phyloP scores from a whole-genome alignment of 2,113 vertebrate genomes.

The Scomber colias region DNA sequence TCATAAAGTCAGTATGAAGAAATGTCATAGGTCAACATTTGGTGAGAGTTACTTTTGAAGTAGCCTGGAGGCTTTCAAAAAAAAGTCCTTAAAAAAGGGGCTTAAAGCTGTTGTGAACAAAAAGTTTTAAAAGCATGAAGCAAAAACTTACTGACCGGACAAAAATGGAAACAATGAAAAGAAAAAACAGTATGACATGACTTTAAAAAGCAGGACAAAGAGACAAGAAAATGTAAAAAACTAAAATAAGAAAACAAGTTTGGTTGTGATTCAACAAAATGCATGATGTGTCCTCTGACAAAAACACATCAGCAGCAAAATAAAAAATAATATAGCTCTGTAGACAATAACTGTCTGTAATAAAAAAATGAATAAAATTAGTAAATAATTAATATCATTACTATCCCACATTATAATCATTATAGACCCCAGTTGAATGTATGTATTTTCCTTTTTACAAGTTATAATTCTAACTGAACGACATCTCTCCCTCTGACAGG shows the following conservation, averaged over 20 bases:
- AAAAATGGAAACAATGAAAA: conserved; percentile 8
- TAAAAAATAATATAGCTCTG: conserved; percentile 69
- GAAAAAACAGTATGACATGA: conserved; percentile 9
- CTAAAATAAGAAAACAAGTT: not conserved
- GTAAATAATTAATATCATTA: conserved; percentile 67
- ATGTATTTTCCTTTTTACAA: conserved; percentile 55
- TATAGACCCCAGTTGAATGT: conserved; percentile 55
- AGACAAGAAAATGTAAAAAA: conserved; percentile 33
- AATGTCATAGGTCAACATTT: not conserved
- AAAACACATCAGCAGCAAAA: conserved; percentile 42
- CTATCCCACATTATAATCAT: conserved; percentile 62
- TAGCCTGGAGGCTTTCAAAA: conserved; percentile 23
- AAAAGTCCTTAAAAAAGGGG: not conserved
- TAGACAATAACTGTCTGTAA: conserved; percentile 56
- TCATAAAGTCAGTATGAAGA: not conserved
- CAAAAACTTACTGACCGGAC: conserved; percentile 28
- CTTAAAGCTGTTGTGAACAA: not conserved
- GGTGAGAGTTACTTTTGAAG: not conserved
- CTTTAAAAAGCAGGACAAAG: conserved; percentile 33
- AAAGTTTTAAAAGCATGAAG: not conserved
- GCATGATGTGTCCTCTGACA: conserved; percentile 27
- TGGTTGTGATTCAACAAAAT: conserved; percentile 44
- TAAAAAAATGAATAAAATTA: conserved; percentile 69
- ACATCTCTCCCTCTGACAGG: conserved; percentile 76
- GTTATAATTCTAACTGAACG: conserved; percentile 55